Conservation (phyloP, 2,888 invertebrate species). For the Ormia ochracea region DNA sequence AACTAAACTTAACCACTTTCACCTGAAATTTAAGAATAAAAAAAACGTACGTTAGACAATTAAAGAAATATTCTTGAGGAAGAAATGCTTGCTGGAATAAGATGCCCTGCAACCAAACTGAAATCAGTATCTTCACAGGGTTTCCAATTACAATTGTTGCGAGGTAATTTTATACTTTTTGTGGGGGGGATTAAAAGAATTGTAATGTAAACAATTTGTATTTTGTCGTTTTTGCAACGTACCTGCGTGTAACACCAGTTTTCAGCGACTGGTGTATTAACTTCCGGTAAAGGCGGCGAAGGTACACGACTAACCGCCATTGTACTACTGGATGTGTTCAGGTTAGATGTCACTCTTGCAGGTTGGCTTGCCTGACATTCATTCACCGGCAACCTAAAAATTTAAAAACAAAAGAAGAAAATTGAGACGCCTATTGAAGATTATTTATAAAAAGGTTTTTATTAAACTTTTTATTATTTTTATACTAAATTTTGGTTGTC, state of each 20-base stretch:
- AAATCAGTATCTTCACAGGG: too few relatives aligned
- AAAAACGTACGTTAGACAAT: conserved; percentile 11
- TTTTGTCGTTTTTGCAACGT: conserved; percentile 71
- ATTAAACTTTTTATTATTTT: too few relatives aligned
- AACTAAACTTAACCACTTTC: conserved; percentile 99
- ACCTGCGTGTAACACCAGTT: conserved; percentile 99
- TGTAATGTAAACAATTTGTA: too few relatives aligned
- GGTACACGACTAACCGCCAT: conserved; percentile 98
- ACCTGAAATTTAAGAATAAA: conserved; percentile 82
- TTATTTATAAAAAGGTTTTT: too few relatives aligned
- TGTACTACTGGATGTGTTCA: conserved; percentile 88
- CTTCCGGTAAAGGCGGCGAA: conserved; percentile 95
- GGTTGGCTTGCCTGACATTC: conserved; percentile 88
- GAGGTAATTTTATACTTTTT: neutral
- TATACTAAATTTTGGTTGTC: too few relatives aligned
- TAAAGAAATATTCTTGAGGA: conserved; percentile 56
- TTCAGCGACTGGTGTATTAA: conserved; percentile 98
- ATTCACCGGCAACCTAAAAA: conserved; percentile 87
- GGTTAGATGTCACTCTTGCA: conserved; percentile 91
- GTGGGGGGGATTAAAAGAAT: neutral
- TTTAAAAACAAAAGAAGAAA: conserved; percentile 62
- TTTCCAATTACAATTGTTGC: conserved; percentile 27
- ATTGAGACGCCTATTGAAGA: too few relatives aligned
- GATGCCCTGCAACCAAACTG: too few relatives aligned
- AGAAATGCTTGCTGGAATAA: too few relatives aligned